Base-by-base conservation (phyloP, 2,113 vertebrate species). In the Paralichthys olivaceus region DNA sequence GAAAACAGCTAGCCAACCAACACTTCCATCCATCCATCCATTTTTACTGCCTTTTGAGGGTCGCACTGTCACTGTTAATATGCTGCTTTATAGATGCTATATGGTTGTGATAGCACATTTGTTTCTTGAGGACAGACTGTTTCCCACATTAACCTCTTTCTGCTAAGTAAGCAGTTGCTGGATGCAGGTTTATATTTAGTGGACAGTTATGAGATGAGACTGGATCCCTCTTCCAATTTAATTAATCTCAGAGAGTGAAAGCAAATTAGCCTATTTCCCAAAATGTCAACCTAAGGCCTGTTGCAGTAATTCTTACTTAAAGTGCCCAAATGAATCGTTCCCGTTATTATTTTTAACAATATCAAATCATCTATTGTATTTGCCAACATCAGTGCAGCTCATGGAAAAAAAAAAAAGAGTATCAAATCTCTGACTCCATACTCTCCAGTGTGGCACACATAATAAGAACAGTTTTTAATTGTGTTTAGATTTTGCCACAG, bases 401-500 rank as follows among this genome's bases (percentile, higher is more conserved):
- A 62, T 34, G 56, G 49, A 54, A 23, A 69, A 43, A 43, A 51
- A 54, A 23, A 7, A 8, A 51, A 54, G 29, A 8, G 19, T 26
- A 13, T 15, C 26, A 19, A n/a, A 77, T 59, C 54, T 37, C 58
- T 62, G 20, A 40, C 68, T n/a, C 32, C 14, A 1, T 20, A 45
- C 20, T 22, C 43, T 79, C 55, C 72, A 47, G 55, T 32, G 47
- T 15, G 34, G 63, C 43, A 0, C 57, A 67, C 26, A 65, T 74
- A 45, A 75, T 34, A 45, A 43, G 32, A 65, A 54, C 4, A 2
- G 64, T 63, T 37, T 71, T 79, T n/a, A 60, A 15, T 59, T 76
- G 53, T 69, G 64, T 26, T 85, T 72, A 49, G 51, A 71, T 70
- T 80, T 75, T 34, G 63, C 61, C 4, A 34, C 15, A n/a, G 23